phyloP scores from a whole-genome alignment of 2,113 vertebrate genomes.

The Apodemus speciosus region DNA sequence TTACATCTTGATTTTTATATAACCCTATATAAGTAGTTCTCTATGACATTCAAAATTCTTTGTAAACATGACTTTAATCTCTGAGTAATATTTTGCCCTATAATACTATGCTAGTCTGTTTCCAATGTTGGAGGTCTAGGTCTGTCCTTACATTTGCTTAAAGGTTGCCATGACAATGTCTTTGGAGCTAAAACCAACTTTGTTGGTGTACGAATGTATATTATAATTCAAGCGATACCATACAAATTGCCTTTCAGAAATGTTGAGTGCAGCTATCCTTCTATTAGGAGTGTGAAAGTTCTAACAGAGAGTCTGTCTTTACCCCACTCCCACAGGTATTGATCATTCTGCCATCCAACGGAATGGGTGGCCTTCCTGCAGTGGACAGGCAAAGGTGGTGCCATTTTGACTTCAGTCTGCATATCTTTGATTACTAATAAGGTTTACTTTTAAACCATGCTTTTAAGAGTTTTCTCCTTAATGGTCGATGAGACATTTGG shows the following conservation, averaged over 20 bases:
- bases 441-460: constrained; percentile 6
- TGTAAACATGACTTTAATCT: neutral
- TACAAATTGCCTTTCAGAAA: neutral
- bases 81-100: neutral
- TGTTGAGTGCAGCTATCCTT: neutral
- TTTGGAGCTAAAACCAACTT: neutral
- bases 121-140: neutral
- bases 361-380: neutral
- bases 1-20: neutral
- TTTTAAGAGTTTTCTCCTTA: constrained; percentile 29
- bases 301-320: neutral
- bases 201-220: neutral
- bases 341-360: neutral
- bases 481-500: neutral
- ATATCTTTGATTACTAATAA: constrained; percentile 54
- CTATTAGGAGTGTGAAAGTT: neutral
- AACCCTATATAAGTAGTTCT: neutral
- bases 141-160: neutral
- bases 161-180: neutral
- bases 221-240: neutral
- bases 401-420: constrained; percentile 26
- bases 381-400: neutral
- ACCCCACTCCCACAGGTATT: neutral
- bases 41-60: neutral
- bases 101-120: neutral